Evolutionary conservation across 2,888 invertebrate species (phyloP).

Genomic region (Itoplectis maculator): DNA sequence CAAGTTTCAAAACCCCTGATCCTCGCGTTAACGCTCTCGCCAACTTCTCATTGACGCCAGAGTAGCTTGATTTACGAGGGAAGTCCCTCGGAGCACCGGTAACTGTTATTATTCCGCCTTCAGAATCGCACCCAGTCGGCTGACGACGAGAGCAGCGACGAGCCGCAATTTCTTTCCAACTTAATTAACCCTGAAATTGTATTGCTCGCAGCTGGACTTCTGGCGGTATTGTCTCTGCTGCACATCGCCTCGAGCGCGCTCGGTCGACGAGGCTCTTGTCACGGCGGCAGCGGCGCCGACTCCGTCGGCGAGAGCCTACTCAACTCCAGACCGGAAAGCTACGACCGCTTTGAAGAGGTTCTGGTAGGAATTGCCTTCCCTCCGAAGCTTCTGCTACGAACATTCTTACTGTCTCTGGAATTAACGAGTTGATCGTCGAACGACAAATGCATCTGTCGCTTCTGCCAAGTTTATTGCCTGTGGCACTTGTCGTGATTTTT

Average conservation of each 20-base stretch:
- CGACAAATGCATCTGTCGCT: not conserved
- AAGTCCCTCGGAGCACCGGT: not conserved
- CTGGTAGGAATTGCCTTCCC: constrained; percentile 72
- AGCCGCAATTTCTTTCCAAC: constrained; percentile 4
- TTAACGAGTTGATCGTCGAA: not conserved
- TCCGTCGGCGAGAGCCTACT: constrained; percentile 80
- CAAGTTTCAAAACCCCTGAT: constrained; percentile 1
- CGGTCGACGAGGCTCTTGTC: constrained; percentile 71
- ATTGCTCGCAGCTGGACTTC: constrained; percentile 76
- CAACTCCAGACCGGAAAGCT: constrained; percentile 77
- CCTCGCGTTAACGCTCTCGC: not conserved
- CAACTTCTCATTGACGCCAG: not conserved
- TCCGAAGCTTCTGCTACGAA: not conserved
- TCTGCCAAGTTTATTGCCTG: too few species aligned
- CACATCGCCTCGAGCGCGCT: constrained; percentile 77
- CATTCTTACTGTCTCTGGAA: not conserved
- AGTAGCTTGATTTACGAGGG: constrained; percentile 6
- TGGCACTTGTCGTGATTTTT: too few species aligned
- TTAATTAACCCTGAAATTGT: constrained; percentile 25
- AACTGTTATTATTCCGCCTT: not conserved
- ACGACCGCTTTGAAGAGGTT: constrained; percentile 81
- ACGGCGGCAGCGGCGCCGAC: constrained; percentile 71
- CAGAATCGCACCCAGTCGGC: not conserved
- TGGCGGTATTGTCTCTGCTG: constrained; percentile 77
- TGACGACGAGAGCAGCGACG: not conserved